Conservation (phyloP, 2,113 vertebrate genomes). For the Enhydra lutris region DNA sequence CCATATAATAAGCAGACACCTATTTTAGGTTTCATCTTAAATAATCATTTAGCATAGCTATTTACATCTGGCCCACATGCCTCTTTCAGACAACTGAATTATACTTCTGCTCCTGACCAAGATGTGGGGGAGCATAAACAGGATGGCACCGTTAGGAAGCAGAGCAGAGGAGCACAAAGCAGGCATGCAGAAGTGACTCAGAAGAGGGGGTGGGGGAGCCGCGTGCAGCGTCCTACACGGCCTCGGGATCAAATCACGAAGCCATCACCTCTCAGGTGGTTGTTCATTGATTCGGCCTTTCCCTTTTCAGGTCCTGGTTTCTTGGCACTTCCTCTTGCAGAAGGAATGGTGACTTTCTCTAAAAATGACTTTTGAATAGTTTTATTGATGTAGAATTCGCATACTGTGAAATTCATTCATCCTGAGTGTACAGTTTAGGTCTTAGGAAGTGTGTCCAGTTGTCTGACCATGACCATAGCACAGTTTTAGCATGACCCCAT, state of each 20-base stretch:
- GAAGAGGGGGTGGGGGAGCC: background rate
- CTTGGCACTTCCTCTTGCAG: background rate
- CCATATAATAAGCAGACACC: slow-evolving; percentile 26
- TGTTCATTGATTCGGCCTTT: background rate
- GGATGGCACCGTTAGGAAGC: background rate
- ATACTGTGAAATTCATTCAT: background rate
- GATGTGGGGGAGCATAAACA: background rate
- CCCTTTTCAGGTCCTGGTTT: background rate
- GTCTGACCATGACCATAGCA: background rate
- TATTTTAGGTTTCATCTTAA: slow-evolving; percentile 66
- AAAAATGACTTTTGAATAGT: background rate
- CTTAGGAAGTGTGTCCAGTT: background rate
- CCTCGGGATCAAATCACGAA: background rate
- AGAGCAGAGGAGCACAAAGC: background rate
- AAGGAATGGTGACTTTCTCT: background rate
- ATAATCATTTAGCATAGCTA: slow-evolving; percentile 34
- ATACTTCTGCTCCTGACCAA: slow-evolving; percentile 34
- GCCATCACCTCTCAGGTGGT: background rate
- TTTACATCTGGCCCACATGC: slow-evolving; percentile 31
- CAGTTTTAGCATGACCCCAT: background rate
- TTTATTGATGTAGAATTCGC: background rate
- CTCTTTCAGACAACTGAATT: slow-evolving; percentile 53
- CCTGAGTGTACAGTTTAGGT: background rate
- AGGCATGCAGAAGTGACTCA: background rate
- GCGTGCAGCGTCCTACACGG: fast-evolving